Evolutionary conservation across 2,797 vertebrate genomes (phyloP), one percentile per base, ranked within the genome.

Genomic region (Sarcophilus harrisii): DNA sequence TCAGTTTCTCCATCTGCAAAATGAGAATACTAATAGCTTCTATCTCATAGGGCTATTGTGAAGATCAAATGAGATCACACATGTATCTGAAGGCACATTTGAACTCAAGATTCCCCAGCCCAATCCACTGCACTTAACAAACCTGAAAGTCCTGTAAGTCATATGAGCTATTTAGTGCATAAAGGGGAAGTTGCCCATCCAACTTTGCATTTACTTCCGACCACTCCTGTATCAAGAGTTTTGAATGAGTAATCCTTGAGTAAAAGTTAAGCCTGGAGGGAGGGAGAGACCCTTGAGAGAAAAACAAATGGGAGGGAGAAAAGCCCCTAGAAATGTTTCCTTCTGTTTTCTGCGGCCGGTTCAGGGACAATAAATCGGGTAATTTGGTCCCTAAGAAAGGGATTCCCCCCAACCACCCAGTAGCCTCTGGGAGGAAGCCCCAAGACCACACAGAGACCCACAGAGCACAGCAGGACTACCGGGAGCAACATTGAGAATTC

Each of bases 401-500:
- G 57, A 66, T 2, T 93, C 57, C 91, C 66, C 94, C 92, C 30
- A 13, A 54, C 54, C 9, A 1, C 12, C 18, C 13, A 28, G 52
- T 12, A 9, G 92, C 28, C 59, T 27, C 12, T 1, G n/a, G 21
- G 94, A 90, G 90, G 90, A 91, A 57, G 90, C 95, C 96, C 92
- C 94, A 66, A 91, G 29, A 94, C 94, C 90, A 66, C 93, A 73
- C 66, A 97, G n/a, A 0, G 55, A 95, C 91, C 93, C 62, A 96
- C 97, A 93, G 49, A 29, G 32, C 95, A 91, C 93, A 96, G 94
- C 92, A 95, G 93, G 66, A 93, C n/a, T 2, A 14, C 52, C 52
- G 66, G 32, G 0, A 49, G 58, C 52, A 16, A 27, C 57, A 5
- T 93, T n/a, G 95, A 93, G 96, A 90, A 91, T 94, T 97, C 95